Conservation (phyloP, 23 tunicate genomes). For the Trididemnum clinides region DNA sequence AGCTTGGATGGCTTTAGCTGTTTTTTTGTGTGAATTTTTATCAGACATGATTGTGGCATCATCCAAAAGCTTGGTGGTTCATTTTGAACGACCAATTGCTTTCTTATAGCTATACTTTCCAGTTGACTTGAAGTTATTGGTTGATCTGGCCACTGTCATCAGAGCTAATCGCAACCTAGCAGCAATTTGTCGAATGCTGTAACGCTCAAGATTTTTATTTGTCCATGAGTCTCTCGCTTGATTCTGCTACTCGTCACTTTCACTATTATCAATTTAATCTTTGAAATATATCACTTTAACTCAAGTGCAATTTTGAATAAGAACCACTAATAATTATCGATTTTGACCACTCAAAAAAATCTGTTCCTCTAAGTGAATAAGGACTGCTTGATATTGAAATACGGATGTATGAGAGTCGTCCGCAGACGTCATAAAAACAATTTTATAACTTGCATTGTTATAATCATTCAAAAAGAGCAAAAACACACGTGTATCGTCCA, state of each 20-base stretch:
- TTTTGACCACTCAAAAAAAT: too few relatives aligned
- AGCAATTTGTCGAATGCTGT: slow-evolving; percentile 33
- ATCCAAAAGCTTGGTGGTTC: slow-evolving; percentile 13
- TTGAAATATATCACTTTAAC: too few relatives aligned
- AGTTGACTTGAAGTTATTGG: slow-evolving; percentile 26
- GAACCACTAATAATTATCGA: too few relatives aligned
- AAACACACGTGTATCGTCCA: too few relatives aligned
- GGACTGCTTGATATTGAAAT: too few relatives aligned
- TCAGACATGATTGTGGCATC: slow-evolving; percentile 15
- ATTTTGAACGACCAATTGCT: slow-evolving; percentile 1
- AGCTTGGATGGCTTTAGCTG: not conserved
- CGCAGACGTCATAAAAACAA: too few relatives aligned
- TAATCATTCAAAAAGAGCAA: too few relatives aligned
- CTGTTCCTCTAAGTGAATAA: too few relatives aligned
- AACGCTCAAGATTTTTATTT: not conserved
- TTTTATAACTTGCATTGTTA: too few relatives aligned
- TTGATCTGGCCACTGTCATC: slow-evolving; percentile 14
- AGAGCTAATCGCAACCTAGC: slow-evolving; percentile 15
- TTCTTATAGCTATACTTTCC: slow-evolving; percentile 7
- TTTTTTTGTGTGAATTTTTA: slow-evolving; percentile 1
- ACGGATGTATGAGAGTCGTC: too few relatives aligned
- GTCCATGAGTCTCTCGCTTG: slow-evolving; percentile 1
- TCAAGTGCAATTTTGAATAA: too few relatives aligned
- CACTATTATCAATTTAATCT: too few relatives aligned
- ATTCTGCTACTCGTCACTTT: slow-evolving; percentile 14